phyloP scores from a whole-genome alignment of 2,797 vertebrate species.

The Sorex maritimensis region DNA sequence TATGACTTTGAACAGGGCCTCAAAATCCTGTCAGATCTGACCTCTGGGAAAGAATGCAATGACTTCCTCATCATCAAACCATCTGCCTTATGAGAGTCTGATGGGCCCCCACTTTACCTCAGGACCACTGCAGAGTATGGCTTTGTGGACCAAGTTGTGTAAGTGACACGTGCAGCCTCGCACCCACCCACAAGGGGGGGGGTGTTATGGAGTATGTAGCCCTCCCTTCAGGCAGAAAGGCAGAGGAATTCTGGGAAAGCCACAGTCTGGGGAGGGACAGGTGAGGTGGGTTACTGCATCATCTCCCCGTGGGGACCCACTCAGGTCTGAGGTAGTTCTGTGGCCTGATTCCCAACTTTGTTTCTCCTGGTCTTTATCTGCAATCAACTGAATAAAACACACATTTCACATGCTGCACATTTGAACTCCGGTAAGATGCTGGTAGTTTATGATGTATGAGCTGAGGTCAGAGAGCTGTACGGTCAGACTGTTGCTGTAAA shows the following conservation, averaged over 20 bases:
- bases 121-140: background rate
- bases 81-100: background rate
- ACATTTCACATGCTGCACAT: slow-evolving; percentile 4
- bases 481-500: background rate
- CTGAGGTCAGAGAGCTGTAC: background rate
- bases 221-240: background rate
- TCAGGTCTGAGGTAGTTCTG: background rate
- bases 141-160: background rate
- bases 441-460: background rate
- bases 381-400: slow-evolving; percentile 4
- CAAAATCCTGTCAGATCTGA: slow-evolving; percentile 27
- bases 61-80: background rate
- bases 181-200: background rate
- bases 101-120: background rate
- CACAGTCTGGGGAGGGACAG: background rate
- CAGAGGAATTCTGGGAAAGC: background rate
- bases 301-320: background rate
- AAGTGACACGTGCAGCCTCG: background rate
- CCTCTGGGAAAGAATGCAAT: slow-evolving; percentile 12
- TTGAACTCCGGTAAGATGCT: background rate
- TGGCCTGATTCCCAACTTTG: background rate
- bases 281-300: background rate
- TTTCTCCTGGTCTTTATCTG: background rate
- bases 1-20: background rate
- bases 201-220: background rate